These are phyloP conservation scores for Hermaeophaga mercurialis DNA, from an alignment of 2,888 invertebrate species.

Conservation along the genomic window DNA sequence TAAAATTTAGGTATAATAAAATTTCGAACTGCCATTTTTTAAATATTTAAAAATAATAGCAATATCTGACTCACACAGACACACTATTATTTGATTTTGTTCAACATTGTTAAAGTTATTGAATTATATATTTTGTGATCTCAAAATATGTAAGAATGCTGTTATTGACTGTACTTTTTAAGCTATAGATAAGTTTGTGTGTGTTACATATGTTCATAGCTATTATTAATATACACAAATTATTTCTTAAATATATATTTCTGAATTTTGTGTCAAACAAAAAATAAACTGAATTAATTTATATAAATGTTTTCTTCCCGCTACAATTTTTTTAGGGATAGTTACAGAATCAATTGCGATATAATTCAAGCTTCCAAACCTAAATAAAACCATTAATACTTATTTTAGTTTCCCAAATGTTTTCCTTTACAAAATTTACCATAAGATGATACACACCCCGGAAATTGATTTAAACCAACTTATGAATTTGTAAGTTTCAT, in stretches of 20 bases:
- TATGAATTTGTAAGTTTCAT: too few species aligned
- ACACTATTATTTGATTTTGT: constrained; percentile 36
- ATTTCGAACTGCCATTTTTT: constrained; percentile 46
- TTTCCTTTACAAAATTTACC: too few species aligned
- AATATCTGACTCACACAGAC: constrained; percentile 37
- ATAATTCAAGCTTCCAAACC: too few species aligned
- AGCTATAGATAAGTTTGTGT: constrained; percentile 52
- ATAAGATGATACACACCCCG: too few species aligned
- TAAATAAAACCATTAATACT: too few species aligned
- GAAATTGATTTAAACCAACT: too few species aligned
- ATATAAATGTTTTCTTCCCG: constrained; percentile 39
- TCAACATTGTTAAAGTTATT: constrained; percentile 55
- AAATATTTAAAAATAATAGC: constrained; percentile 36
- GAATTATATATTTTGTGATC: constrained; percentile 59
- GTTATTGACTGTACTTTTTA: constrained; percentile 51
- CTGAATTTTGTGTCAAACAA: constrained; percentile 59
- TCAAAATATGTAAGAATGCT: constrained; percentile 58
- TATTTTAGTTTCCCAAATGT: too few species aligned
- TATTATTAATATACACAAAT: constrained; percentile 56
- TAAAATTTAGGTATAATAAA: constrained; percentile 40
- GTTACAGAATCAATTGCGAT: too few species aligned
- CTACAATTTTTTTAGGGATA: background rate
- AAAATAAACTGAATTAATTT: constrained; percentile 57
- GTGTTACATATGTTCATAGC: constrained; percentile 52
- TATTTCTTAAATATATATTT: constrained; percentile 57